These are phyloP conservation scores for Drosophila antonietae DNA, from an alignment of 2,888 invertebrate species.

Conservation along the genomic window DNA sequence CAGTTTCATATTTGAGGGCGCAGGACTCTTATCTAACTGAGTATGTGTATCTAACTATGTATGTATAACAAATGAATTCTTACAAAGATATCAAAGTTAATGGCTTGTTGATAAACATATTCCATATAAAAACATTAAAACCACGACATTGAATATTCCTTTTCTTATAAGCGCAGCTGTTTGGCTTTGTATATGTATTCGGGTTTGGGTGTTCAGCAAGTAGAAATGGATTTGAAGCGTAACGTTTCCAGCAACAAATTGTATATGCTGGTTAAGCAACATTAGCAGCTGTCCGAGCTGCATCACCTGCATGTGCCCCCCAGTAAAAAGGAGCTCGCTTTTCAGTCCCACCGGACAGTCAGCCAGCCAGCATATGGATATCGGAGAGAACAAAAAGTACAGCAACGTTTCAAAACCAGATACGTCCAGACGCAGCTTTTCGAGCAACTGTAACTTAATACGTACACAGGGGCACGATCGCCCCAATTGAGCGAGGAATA, in stretches of 20 bases:
- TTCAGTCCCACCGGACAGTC: constrained; percentile 22
- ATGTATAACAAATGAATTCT: neutral
- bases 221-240: constrained; percentile 16
- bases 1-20: neutral
- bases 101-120: neutral
- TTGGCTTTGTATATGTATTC: neutral
- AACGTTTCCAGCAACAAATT: constrained; percentile 16
- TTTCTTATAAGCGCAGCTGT: constrained; percentile 19
- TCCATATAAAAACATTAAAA: neutral
- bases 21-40: neutral
- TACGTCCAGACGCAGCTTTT: constrained; percentile 37
- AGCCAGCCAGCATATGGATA: constrained; percentile 32
- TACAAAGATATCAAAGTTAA: neutral
- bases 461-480: constrained; percentile 58
- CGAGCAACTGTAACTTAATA: constrained; percentile 58
- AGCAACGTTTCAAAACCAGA: constrained; percentile 29
- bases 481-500: constrained; percentile 49
- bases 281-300: constrained; percentile 28
- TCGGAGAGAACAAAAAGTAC: constrained; percentile 28
- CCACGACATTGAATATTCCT: neutral
- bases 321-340: constrained; percentile 34
- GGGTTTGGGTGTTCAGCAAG: neutral
- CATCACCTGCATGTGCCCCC: constrained; percentile 39
- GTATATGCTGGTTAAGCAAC: constrained; percentile 45
- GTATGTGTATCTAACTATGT: too few species aligned